Base-by-base conservation (phyloP, 2,113 vertebrate species). In the Ceuthmochares aereus region DNA sequence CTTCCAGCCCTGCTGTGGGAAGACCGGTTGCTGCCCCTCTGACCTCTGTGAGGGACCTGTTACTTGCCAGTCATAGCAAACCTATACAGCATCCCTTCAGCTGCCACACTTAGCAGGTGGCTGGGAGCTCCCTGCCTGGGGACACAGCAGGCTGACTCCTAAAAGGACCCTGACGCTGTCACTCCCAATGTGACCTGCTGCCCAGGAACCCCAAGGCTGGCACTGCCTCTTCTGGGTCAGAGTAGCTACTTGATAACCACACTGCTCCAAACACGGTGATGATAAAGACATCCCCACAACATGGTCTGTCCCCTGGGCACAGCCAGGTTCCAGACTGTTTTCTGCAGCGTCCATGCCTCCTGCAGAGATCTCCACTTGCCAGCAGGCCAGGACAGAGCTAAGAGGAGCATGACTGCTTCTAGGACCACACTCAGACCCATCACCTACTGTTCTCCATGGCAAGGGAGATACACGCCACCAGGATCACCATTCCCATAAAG, bases 51-150 rank as follows among this genome's bases (percentile, higher is more conserved):
- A 86, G 45, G 45, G 43, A 7, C 36, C n/a, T 55, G 30, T 14
- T 59, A 25, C 45, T 54, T 40, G 1, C 0, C 0, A 45, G 30
- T 64, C 19, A 7, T 1, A 55, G 49, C 56, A 83, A 73, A 73
- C 6, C 7, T 8, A 22, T 5, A 0, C 26, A 86, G 68, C 59
- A 58, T 70, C 26, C 26, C 26, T 73, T 32, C 5, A 0, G 43
- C 34, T 63, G 79, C 58, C 11, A 10, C 17, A 0, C 73, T 80
- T 0, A 0, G 25, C 25, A 36, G 60, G 2, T 36, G 32, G 27
- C 60, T 36, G 58, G 52, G 29, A 69, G 55, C 37, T 59, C 18
- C 32, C 12, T 2, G 2, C 7, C 0, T 19, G 10, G 17, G 52
- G 19, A 45, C 27, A 36, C 6, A 7, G 54, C 1, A 22, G 49